A percentile compares a stretch with the other conserved stretches of the same genome.
Conservation (phyloP, 2,113 vertebrate species). For the Seriola rivoliana region DNA sequence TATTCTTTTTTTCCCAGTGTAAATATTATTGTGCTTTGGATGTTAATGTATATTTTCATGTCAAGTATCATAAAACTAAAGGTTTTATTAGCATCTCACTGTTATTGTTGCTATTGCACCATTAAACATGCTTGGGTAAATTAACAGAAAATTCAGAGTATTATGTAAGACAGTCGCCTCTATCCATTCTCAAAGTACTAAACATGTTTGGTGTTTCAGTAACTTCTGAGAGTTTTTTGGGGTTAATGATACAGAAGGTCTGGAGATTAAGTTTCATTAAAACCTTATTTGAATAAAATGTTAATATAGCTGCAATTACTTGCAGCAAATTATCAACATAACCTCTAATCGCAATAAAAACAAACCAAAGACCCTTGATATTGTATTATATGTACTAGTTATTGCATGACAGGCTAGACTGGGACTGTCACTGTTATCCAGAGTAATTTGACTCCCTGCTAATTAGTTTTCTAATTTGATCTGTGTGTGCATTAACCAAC, state of each 20-base stretch:
- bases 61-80: neutral
- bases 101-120: neutral
- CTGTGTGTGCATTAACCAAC: constrained; percentile 83
- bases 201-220: neutral
- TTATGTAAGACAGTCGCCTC: constrained; percentile 14
- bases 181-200: neutral
- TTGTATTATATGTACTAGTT: neutral
- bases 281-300: constrained; percentile 29
- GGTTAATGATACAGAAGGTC: neutral
- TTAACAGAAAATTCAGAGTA: neutral
- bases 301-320: constrained; percentile 27
- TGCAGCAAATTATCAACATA: constrained; percentile 30
- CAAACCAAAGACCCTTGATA: constrained; percentile 8
- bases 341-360: constrained; percentile 30
- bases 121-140: neutral
- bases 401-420: constrained; percentile 39
- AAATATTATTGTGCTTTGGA: neutral
- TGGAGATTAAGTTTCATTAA: constrained; percentile 17
- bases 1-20: neutral
- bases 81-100: neutral
- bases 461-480: constrained; percentile 56
- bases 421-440: constrained; percentile 31
- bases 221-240: neutral
- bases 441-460: constrained; percentile 37
- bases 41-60: neutral